Percentiles rank a stretch among this genome's conserved stretches.
phyloP scores from a whole-genome alignment of 2,888 invertebrate genomes.

The Drosophila macrospina region DNA sequence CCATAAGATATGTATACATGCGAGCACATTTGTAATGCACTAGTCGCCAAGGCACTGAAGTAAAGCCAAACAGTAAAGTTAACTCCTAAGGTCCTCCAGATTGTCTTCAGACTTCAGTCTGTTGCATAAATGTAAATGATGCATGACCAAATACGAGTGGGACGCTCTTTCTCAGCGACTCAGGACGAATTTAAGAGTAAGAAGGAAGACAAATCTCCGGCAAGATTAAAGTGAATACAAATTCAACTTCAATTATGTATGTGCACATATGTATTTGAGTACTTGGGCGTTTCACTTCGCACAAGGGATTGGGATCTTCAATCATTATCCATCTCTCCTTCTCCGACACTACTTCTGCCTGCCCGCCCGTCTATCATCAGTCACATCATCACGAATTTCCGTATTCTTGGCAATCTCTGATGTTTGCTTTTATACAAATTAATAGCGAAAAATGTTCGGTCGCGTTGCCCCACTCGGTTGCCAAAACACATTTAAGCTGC shows the following conservation, averaged over 20 bases:
- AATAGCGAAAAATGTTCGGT: slow-evolving; percentile 61
- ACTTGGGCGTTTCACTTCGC: slow-evolving; percentile 61
- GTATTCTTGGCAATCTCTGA: slow-evolving; percentile 51
- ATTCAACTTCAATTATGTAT: slow-evolving; percentile 67
- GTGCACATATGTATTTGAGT: slow-evolving; percentile 38
- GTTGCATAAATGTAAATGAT: slow-evolving; percentile 62
- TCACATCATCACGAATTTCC: slow-evolving; percentile 43
- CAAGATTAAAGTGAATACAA: slow-evolving; percentile 69
- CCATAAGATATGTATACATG: neutral
- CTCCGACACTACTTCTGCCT: neutral
- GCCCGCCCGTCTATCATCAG: slow-evolving; percentile 27
- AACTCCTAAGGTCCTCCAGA: slow-evolving; percentile 17
- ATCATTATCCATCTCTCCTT: slow-evolving; percentile 46
- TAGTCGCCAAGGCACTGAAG: slow-evolving; percentile 1
- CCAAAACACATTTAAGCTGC: slow-evolving; percentile 35
- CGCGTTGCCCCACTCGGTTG: slow-evolving; percentile 32
- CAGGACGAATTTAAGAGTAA: slow-evolving; percentile 24
- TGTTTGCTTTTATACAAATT: slow-evolving; percentile 72
- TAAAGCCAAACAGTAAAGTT: slow-evolving; percentile 35
- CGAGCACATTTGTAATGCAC: neutral
- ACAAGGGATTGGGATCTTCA: slow-evolving; percentile 53
- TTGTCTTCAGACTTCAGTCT: slow-evolving; percentile 9
- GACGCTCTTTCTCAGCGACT: slow-evolving; percentile 21
- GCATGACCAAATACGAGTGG: slow-evolving; percentile 49
- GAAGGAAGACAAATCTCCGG: slow-evolving; percentile 51